Conservation (phyloP, 2,113 vertebrate species). For the Antigone vipio region DNA sequence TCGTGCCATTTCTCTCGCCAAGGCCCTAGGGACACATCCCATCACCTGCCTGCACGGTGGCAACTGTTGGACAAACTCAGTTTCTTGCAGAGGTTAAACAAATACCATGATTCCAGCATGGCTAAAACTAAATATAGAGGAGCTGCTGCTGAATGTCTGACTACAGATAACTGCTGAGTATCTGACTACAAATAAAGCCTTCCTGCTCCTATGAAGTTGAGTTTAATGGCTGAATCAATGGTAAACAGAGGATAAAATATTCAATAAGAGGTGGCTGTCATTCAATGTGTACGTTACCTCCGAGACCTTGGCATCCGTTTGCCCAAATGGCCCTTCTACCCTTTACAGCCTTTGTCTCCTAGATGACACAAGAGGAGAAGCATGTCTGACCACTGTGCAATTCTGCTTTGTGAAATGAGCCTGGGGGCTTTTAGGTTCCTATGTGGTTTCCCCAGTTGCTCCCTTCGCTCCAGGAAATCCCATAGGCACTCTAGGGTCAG, state of each 20-base stretch:
- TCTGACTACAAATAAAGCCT: background rate
- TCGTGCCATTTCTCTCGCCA: accelerated
- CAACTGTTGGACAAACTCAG: accelerated
- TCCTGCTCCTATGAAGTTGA: background rate
- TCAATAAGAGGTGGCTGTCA: background rate
- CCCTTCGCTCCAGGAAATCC: slow-evolving; percentile 72
- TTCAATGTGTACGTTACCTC: slow-evolving; percentile 15
- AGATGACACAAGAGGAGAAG: background rate
- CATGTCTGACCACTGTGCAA: background rate
- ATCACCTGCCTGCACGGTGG: accelerated
- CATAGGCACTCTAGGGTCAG: slow-evolving; percentile 61
- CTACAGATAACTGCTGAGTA: background rate
- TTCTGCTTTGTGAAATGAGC: background rate
- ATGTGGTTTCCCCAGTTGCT: slow-evolving; percentile 68
- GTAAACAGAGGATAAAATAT: background rate
- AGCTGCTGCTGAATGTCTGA: background rate
- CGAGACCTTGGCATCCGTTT: slow-evolving; percentile 65
- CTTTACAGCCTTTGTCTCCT: slow-evolving; percentile 76
- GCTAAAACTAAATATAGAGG: background rate
- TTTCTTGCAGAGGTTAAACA: background rate
- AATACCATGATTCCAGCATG: background rate
- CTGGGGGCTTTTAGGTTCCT: background rate
- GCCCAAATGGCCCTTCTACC: slow-evolving; percentile 39
- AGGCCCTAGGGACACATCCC: too few species aligned
- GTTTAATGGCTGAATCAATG: background rate